Conservation (phyloP, 2,113 vertebrate species). For the Spea bombifrons region DNA sequence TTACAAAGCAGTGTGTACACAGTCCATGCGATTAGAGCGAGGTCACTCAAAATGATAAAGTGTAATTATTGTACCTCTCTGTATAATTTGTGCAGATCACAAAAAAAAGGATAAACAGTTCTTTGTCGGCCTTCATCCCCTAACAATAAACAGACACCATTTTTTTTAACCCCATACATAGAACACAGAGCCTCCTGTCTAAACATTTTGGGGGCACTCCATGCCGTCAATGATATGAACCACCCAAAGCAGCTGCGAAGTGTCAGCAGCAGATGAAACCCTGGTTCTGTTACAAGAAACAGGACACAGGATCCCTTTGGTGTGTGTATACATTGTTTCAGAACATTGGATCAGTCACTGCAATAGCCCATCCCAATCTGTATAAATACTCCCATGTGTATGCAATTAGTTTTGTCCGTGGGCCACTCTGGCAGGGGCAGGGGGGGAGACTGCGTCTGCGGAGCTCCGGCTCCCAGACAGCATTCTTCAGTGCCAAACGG, state of each 20-base stretch:
- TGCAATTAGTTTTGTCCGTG: conserved; percentile 58
- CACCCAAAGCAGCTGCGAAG: conserved; percentile 49
- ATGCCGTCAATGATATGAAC: neutral
- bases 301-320: conserved; percentile 49
- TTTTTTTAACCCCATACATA: conserved; percentile 12
- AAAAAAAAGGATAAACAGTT: neutral
- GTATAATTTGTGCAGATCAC: neutral
- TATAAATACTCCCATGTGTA: conserved; percentile 61
- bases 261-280: conserved; percentile 50
- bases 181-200: neutral
- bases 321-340: conserved; percentile 49
- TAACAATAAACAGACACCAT: conserved; percentile 11
- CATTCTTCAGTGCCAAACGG: conserved; percentile 27
- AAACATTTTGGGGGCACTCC: conserved; percentile 46
- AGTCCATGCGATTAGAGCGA: no score
- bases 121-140: neutral
- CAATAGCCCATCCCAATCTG: conserved; percentile 45
- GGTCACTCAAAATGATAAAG: no score
- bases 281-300: conserved; percentile 52
- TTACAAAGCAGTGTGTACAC: no score
- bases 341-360: conserved; percentile 51
- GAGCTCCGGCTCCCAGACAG: conserved; percentile 48
- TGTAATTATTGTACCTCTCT: neutral
- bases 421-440: conserved; percentile 52
- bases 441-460: conserved; percentile 31